Evolutionary conservation across 2,888 invertebrate species (phyloP), one percentile per base, ranked within the genome.

Genomic region (Acanthoscelides obtectus): DNA sequence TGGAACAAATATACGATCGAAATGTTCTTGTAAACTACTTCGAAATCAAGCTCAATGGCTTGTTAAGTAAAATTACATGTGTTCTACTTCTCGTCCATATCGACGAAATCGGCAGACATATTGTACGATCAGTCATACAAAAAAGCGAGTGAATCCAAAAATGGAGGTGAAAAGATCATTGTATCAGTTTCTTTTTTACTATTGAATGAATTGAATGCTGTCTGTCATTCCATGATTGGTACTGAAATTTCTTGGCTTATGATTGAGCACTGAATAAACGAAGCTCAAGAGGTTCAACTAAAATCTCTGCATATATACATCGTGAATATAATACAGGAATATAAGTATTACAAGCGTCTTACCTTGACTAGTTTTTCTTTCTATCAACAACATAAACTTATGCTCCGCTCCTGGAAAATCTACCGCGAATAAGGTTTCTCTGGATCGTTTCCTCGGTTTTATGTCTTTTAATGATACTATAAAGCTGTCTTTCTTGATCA

Each of bases 321-420:
- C n/a, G n/a, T n/a, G n/a, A n/a, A n/a, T n/a, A n/a, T n/a, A n/a
- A n/a, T n/a, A n/a, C n/a, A n/a, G n/a, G n/a, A n/a, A n/a, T n/a
- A n/a, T n/a, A n/a, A n/a, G n/a, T n/a, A n/a, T n/a, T n/a, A n/a
- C n/a, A n/a, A n/a, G n/a, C n/a, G 0, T 25, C 25, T 77, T 80
- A 90, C 90, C 87, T 86, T 86, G 83, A 81, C 88, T 89, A 2
- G 86, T 83, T 71, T 85, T 84, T 74, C 89, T 83, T 79, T 90
- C 90, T 45, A 90, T 82, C 79, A 88, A 84, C 25, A 90, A 77
- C 8, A 87, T 83, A 75, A 89, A 87, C 78, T 88, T 88, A 72
- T 88, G 86, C 71, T 87, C 86, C 0, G 87, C 84, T 69, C 85
- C 85, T 17, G 87, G 86, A 80, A 89, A 89, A 74, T 89, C 88